phyloP scores from a whole-genome alignment of 2,888 invertebrate species.

The Mechanitis mazaeus region DNA sequence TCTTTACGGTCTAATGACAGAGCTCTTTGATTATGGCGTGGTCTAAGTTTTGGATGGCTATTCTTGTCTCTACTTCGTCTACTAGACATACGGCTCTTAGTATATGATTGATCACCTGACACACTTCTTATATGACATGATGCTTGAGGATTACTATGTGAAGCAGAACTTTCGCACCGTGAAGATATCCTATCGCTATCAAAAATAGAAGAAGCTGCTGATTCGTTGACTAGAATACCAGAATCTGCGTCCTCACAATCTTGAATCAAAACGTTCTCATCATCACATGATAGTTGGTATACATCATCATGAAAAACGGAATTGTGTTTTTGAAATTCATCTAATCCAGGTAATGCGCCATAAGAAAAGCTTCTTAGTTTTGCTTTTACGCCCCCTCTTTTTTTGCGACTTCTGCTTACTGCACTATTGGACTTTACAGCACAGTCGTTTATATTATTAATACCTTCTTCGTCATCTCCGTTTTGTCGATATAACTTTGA shows the following conservation, averaged over 20 bases:
- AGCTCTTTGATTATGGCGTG: conserved; percentile 69
- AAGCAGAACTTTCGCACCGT: conserved; percentile 73
- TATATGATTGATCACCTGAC: conserved; percentile 68
- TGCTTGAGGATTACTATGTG: conserved; percentile 56
- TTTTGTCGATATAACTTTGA: conserved; percentile 80
- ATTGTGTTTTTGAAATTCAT: conserved; percentile 80
- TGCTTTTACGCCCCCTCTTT: conserved; percentile 64
- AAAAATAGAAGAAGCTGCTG: conserved; percentile 81
- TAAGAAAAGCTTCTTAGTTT: conserved; percentile 84
- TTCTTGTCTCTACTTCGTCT: conserved; percentile 62
- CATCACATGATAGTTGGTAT: conserved; percentile 67
- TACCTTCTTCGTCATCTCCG: conserved; percentile 51
- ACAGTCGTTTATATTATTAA: conserved; percentile 46
- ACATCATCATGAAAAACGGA: conserved; percentile 80
- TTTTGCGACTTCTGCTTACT: conserved; percentile 57
- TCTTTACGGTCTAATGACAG: conserved; percentile 75
- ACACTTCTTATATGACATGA: conserved; percentile 69
- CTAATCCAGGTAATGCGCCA: conserved; percentile 83
- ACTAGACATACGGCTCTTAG: conserved; percentile 56
- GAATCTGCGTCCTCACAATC: conserved; percentile 85
- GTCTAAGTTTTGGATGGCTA: conserved; percentile 52
- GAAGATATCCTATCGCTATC: conserved; percentile 74
- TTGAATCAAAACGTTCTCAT: conserved; percentile 75
- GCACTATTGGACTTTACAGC: conserved; percentile 51
- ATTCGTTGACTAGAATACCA: conserved; percentile 84